Conservation (phyloP, 2,113 vertebrate genomes). For the Amphilophus citrinellus region DNA sequence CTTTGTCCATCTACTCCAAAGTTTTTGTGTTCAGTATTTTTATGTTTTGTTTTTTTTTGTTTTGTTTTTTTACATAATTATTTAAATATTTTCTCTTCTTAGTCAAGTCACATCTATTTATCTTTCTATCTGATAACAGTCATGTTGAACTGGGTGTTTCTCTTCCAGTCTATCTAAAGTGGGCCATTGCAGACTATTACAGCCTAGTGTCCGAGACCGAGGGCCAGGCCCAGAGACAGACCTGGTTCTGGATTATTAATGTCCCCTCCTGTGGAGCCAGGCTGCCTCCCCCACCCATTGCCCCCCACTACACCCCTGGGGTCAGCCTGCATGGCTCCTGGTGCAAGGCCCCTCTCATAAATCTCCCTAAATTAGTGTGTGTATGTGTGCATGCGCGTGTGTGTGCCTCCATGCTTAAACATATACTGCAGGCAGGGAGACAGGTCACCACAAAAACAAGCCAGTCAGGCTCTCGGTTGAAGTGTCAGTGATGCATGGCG, state of each 20-base stretch:
- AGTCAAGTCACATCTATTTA: not conserved
- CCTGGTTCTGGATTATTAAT: constrained; percentile 91
- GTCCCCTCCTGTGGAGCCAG: constrained; percentile 82
- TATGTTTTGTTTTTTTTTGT: too few species aligned
- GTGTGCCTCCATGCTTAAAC: constrained; percentile 65
- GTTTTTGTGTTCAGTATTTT: not conserved
- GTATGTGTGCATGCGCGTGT: constrained; percentile 41
- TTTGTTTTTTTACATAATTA: not conserved
- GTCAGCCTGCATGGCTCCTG: constrained; percentile 93
- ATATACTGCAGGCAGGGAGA: constrained; percentile 86
- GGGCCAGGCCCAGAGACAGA: constrained; percentile 74
- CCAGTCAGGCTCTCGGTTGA: constrained; percentile 90
- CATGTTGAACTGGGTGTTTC: constrained; percentile 37
- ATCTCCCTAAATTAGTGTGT: constrained; percentile 93
- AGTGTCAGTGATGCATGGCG: constrained; percentile 95
- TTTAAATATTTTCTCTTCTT: constrained; percentile 9
- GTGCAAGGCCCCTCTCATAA: constrained; percentile 91
- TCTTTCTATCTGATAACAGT: constrained; percentile 13
- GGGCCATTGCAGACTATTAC: constrained; percentile 62
- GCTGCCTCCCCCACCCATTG: constrained; percentile 66
- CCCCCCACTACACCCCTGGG: constrained; percentile 85
- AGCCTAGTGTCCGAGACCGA: constrained; percentile 69
- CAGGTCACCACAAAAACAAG: constrained; percentile 91
- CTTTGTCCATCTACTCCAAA: constrained; percentile 2
- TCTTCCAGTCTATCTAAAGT: constrained; percentile 51